phyloP scores from a whole-genome alignment of 35 echinoderm and acorn worm genomes.

The Eucidaris tribuloides region DNA sequence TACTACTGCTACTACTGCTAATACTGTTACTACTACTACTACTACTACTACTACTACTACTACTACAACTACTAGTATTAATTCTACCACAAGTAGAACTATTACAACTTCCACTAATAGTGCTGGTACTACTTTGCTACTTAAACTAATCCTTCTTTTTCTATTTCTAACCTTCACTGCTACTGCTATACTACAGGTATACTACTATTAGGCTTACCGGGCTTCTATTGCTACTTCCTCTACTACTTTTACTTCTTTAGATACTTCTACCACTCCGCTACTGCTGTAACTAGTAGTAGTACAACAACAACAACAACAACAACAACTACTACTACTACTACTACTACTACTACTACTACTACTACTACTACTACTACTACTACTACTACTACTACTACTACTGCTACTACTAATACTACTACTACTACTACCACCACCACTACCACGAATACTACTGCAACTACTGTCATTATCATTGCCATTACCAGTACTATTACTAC shows the following conservation, averaged over 20 bases:
- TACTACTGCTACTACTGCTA: not conserved
- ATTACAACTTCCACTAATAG: not conserved
- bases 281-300: not conserved
- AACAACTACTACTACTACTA: not conserved
- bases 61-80: not conserved
- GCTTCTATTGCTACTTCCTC: not conserved
- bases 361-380: not conserved
- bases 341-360: not conserved
- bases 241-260: not conserved
- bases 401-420: not conserved
- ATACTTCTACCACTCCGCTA: not conserved
- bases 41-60: not conserved
- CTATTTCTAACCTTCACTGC: not conserved
- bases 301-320: not conserved
- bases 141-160: not conserved
- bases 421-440: not conserved
- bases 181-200: not conserved
- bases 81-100: not conserved
- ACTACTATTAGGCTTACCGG: not conserved
- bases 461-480: no score
- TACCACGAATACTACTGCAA: not conserved
- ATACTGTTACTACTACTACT: not conserved
- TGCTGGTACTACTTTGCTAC: not conserved
- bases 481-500: no score
- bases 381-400: constrained; percentile 5